Conservation (phyloP, 2,797 vertebrate species). For the Brotogeris chrysoptera region DNA sequence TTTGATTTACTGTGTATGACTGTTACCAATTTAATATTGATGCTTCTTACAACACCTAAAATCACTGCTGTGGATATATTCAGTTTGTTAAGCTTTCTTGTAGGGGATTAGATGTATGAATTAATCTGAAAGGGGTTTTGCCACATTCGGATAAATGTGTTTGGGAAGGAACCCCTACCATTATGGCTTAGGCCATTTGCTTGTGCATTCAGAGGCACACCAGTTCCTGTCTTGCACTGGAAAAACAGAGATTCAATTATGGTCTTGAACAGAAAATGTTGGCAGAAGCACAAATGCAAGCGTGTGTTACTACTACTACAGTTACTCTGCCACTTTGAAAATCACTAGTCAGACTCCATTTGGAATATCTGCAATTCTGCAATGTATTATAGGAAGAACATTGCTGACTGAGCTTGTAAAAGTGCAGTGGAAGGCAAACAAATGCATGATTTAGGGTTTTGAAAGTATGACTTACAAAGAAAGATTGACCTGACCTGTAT, state of each 20-base stretch:
- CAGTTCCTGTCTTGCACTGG: neutral
- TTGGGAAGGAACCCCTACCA: neutral
- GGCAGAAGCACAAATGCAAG: conserved; percentile 18
- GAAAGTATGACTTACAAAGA: conserved; percentile 63
- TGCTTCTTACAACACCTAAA: neutral
- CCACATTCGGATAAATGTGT: neutral
- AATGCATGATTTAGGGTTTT: conserved; percentile 68
- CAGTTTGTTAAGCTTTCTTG: neutral
- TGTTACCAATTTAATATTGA: conserved; percentile 9
- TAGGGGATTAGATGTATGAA: neutral
- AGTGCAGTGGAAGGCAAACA: conserved; percentile 65
- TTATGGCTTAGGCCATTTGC: neutral
- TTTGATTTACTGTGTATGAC: conserved; percentile 30
- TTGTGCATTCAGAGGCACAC: neutral
- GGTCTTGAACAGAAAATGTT: neutral
- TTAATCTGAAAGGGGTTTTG: neutral
- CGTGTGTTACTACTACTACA: neutral
- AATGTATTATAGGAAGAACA: conserved; percentile 43
- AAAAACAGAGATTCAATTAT: neutral
- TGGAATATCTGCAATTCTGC: conserved; percentile 52
- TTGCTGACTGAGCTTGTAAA: conserved; percentile 65
- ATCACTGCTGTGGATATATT: neutral
- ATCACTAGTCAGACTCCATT: conserved; percentile 31
- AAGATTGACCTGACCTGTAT: conserved; percentile 62
- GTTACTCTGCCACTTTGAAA: conserved; percentile 33